Base-by-base conservation (phyloP, 2,113 vertebrate genomes). In the Oplegnathus fasciatus region DNA sequence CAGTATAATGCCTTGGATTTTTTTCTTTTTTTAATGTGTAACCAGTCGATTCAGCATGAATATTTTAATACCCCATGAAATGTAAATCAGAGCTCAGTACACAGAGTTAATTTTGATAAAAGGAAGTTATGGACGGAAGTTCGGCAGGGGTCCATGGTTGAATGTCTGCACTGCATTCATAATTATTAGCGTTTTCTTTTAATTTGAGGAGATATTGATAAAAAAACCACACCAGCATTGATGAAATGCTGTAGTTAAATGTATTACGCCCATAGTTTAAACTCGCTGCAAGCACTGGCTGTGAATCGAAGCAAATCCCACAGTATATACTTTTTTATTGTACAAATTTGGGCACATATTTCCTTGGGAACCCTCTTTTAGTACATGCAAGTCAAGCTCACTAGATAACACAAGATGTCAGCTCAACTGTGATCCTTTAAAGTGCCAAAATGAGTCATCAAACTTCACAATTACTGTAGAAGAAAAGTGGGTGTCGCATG, bases 51-150 rank as follows among this genome's bases (percentile, higher is more conserved):
- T 72, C 69, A 6, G 26, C 42, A 74, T 85, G 57, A 88, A 88
- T 92, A 82, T 80, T 91, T 85, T 46, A 85, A 73, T 9, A 75
- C 6, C 15, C 18, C 42, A 34, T 72, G 17, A 89, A 83, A 79
- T 85, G 57, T 28, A 67, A 88, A 78, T 78, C 71, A 54, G 28
- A 77, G 50, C 26, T 68, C 24, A 37, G 9, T 57, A 60, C 30
- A 61, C 46, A 58, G 2, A 81, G 55, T 67, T 75, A 0, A 74
- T 81, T 79, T 61, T 55, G 3, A 82, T 26, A 40, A 78, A 78
- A 84, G 42, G 28, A 20, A 71, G 1, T 57, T 77, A 42, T 74
- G n/a, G 20, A 30, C 46, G 44, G 42, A 37, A 20, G 3, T 50
- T 82, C 28, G 24, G 64, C 24, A 58, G n/a, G 10, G 11, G 50